Base-by-base conservation (phyloP, 2,113 vertebrate species). In the Falcunculus frontatus region DNA sequence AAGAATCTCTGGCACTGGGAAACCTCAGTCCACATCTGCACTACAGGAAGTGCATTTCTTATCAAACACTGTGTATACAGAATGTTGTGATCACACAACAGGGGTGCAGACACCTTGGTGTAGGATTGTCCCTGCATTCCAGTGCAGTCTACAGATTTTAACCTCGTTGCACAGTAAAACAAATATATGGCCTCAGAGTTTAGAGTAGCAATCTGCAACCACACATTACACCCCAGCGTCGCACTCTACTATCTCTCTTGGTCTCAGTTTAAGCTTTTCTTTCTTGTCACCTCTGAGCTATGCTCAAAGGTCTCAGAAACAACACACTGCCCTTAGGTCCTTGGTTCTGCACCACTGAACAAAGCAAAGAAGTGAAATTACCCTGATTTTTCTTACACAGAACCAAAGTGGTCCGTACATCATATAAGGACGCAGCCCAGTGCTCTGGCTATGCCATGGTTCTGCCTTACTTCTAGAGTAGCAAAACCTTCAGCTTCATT, bases 51-150 rank as follows among this genome's bases (percentile, higher is more conserved):
- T 3, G 19, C 27, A 21, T 35, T 85, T 68, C 52, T 35, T 22
- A 16, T 5, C 26, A 8, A 53, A 35, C 0, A 0, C 11, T 62
- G 41, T 3, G 7, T 9, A 4, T 0, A 6, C 35, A 79, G 57
- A 37, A 57, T 13, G 17, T 5, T 4, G 14, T 4, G 39, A 49
- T 79, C 5, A 9, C 35, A 39, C 20, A 62, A 17, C 5, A 49
- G 41, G 33, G 44, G 21, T 15, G 55, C n/a, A n/a, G 53, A 10
- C 7, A 5, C 6, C 72, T 49, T 0, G 0, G 10, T 11, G 8
- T 2, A 37, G 63, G 74, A 49, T 13, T 22, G 16, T 8, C 27
- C 23, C 16, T n/a, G 41, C 47, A 44, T 10, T 32, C 35, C 47
- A 27, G 20, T 1, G 22, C 1, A 5, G 32, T 11, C 26, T 55